Percentiles rank a stretch among this genome's conserved stretches.
Conservation (phyloP, 92 coral and sea anemone genomes). For the Umimayanthus chanpuru region DNA sequence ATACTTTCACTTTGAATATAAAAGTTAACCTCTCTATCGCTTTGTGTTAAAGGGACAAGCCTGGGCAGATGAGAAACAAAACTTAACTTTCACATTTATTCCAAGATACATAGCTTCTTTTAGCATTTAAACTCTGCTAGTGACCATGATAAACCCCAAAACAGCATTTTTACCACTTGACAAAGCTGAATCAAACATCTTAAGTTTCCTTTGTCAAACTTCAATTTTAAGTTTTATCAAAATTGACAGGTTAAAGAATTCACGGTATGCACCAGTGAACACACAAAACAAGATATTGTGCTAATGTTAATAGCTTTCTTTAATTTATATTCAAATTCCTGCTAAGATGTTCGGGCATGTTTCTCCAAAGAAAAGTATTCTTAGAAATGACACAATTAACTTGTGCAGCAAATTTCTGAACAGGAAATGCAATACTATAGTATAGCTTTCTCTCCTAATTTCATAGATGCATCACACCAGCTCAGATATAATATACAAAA, state of each 20-base stretch:
- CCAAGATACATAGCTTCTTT: neutral
- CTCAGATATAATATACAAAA: neutral
- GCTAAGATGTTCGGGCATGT: neutral
- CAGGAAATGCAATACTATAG: neutral
- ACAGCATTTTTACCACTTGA: neutral
- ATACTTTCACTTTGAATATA: neutral
- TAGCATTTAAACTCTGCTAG: neutral
- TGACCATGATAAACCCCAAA: neutral
- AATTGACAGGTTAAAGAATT: neutral
- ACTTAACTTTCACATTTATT: neutral
- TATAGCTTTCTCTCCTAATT: neutral
- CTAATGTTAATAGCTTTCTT: neutral
- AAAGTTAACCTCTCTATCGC: neutral
- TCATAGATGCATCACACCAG: neutral
- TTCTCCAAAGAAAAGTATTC: neutral
- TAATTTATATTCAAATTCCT: neutral
- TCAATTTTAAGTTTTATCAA: neutral
- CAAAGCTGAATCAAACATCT: neutral
- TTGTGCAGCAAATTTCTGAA: neutral
- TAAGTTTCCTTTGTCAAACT: neutral
- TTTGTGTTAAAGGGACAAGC: neutral
- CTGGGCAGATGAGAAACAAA: slow-evolving; percentile 13
- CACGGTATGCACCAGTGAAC: neutral
- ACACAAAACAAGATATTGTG: slow-evolving; percentile 24
- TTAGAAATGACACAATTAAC: neutral